Percentiles rank a stretch among this genome's conserved stretches.
Conservation (phyloP, 2,113 vertebrate species). For the Meriones unguiculatus region DNA sequence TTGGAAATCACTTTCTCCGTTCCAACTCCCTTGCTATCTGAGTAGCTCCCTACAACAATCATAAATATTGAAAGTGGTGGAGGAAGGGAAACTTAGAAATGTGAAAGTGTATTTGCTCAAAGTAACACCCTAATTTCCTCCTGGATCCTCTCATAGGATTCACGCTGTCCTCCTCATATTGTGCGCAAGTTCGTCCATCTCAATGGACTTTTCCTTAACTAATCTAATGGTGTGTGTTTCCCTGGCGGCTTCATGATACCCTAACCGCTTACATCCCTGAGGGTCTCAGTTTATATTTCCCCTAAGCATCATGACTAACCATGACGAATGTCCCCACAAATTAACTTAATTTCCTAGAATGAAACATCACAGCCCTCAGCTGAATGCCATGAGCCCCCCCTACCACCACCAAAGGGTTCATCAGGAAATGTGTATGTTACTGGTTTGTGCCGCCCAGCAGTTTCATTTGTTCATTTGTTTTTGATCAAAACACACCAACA, state of each 20-base stretch:
- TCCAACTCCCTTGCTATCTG: not conserved
- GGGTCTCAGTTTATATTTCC: not conserved
- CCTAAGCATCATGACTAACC: not conserved
- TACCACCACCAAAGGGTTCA: not conserved
- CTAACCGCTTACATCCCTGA: not conserved
- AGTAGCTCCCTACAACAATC: conserved; percentile 27
- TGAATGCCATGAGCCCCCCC: not conserved
- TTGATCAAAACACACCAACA: not conserved
- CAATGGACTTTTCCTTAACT: not conserved
- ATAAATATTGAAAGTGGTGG: not conserved
- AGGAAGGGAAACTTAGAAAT: not conserved
- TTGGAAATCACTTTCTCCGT: conserved; percentile 38
- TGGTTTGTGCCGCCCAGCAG: not conserved
- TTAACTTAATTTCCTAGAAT: not conserved
- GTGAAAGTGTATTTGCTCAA: not conserved
- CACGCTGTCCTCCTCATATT: not conserved
- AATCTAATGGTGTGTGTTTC: not conserved
- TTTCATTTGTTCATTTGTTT: not conserved
- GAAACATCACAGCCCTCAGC: not conserved
- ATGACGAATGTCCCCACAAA: not conserved
- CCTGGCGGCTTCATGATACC: not conserved
- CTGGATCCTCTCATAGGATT: not conserved
- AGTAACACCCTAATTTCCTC: conserved; percentile 30
- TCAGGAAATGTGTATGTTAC: not conserved
- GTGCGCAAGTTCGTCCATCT: not conserved